phyloP scores from a whole-genome alignment of 2,797 vertebrate genomes.

The Lophius americanus region DNA sequence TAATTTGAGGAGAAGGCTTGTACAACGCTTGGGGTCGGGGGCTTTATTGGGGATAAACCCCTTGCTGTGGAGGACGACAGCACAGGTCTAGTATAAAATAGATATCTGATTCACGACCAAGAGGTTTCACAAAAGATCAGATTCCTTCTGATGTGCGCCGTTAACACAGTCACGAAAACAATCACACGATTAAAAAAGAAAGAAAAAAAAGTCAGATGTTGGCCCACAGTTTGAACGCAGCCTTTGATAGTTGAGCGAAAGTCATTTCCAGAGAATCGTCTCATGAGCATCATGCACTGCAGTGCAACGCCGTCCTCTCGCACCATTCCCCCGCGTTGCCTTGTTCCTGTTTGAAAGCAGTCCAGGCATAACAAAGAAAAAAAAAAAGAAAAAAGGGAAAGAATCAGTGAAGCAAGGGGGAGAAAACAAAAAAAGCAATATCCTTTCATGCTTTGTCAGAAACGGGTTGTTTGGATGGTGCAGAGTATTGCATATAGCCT shows the following conservation, averaged over 20 bases:
- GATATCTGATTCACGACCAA: too few species aligned
- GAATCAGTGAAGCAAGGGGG: slow-evolving; percentile 88
- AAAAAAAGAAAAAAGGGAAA: slow-evolving; percentile 69
- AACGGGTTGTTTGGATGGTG: slow-evolving; percentile 60
- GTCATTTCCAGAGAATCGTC: slow-evolving; percentile 50
- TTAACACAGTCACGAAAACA: too few species aligned
- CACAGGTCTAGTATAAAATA: too few species aligned
- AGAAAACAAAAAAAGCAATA: slow-evolving; percentile 91
- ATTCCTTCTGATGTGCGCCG: too few species aligned
- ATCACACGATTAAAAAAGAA: too few species aligned
- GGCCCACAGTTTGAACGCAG: background rate
- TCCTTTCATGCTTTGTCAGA: slow-evolving; percentile 84
- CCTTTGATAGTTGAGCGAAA: slow-evolving; percentile 54
- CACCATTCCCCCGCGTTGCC: slow-evolving; percentile 36
- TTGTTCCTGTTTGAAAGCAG: slow-evolving; percentile 77
- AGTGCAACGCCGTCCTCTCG: slow-evolving; percentile 45
- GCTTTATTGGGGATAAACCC: too few species aligned
- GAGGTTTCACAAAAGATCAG: too few species aligned
- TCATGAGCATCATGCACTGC: slow-evolving; percentile 53
- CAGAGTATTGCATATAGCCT: slow-evolving; percentile 57
- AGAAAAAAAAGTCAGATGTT: too few species aligned
- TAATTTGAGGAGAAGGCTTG: too few species aligned
- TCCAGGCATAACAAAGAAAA: slow-evolving; percentile 90
- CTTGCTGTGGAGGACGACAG: too few species aligned
- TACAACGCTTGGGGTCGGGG: too few species aligned